A percentile compares a stretch with the other conserved stretches of the same genome.
phyloP scores from a whole-genome alignment of 1,140 invertebrate species.

The Drosophila funebris region DNA sequence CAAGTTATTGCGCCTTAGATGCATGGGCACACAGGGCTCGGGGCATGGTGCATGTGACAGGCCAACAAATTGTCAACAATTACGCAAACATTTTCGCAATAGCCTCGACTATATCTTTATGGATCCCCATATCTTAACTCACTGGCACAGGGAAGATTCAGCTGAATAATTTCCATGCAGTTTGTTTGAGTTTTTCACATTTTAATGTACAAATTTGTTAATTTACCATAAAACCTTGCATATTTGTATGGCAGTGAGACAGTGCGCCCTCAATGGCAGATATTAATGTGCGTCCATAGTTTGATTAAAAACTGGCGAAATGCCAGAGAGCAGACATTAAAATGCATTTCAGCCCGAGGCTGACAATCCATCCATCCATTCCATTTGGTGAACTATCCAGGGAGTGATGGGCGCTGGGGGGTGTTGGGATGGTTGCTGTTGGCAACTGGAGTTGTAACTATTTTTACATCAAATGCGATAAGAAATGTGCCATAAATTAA shows the following conservation, averaged over 20 bases:
- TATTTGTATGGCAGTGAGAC: conserved; percentile 69
- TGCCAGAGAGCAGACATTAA: conserved; percentile 64
- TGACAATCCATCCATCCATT: conserved; percentile 75
- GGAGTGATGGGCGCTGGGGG: too few species aligned
- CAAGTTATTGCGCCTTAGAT: conserved; percentile 45
- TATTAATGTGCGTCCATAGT: conserved; percentile 79
- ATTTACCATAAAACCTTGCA: conserved; percentile 83
- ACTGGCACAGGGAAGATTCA: conserved; percentile 5
- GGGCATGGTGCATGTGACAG: conserved; percentile 48
- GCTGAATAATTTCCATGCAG: conserved; percentile 78
- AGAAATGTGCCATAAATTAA: conserved; percentile 36
- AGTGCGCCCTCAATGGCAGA: conserved; percentile 62
- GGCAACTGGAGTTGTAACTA: conserved; percentile 19
- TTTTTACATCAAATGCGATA: conserved; percentile 32
- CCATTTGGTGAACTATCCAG: conserved; percentile 30
- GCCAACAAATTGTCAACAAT: conserved; percentile 76
- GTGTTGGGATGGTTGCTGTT: too few species aligned
- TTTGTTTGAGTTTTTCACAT: conserved; percentile 77
- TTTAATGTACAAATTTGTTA: conserved; percentile 83
- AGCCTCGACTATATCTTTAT: conserved; percentile 36
- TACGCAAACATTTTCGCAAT: conserved; percentile 77
- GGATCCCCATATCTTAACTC: conserved; percentile 15
- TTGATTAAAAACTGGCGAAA: conserved; percentile 76
- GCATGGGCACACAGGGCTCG: too few species aligned
- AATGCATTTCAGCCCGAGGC: conserved; percentile 56